Percentiles rank a stretch among this genome's conserved stretches.
Evolutionary conservation across 2,113 vertebrate species (phyloP).

Genomic region (Gadus chalcogrammus): DNA sequence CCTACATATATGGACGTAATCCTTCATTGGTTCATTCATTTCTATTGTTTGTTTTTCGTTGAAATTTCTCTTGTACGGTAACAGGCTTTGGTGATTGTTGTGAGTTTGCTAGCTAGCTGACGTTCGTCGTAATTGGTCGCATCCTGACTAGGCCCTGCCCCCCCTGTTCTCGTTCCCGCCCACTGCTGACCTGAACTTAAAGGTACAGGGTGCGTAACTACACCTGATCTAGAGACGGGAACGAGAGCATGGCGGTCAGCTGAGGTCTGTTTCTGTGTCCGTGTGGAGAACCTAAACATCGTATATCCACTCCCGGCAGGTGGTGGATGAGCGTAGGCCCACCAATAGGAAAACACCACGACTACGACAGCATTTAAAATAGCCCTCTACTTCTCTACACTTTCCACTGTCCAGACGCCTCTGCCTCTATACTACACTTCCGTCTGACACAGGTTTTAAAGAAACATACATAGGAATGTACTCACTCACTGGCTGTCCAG

Average conservation of each 20-base stretch:
- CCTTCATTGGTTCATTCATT: conserved; percentile 26
- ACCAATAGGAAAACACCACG: conserved; percentile 24
- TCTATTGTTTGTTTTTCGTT: conserved; percentile 37
- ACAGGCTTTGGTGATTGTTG: conserved; percentile 73
- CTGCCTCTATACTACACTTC: conserved; percentile 1
- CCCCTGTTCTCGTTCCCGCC: no score
- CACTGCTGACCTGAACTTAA: no score
- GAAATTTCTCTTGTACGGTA: conserved; percentile 60
- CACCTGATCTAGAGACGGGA: conserved; percentile 20
- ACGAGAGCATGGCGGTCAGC: background rate
- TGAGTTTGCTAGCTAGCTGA: conserved; percentile 74
- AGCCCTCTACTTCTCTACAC: conserved; percentile 13
- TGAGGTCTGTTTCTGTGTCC: conserved; percentile 35
- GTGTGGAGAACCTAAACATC: conserved; percentile 48
- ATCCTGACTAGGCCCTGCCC: conserved; percentile 30
- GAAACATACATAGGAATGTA: conserved; percentile 45
- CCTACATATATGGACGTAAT: conserved; percentile 67
- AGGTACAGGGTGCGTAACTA: background rate
- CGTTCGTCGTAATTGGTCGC: conserved; percentile 51
- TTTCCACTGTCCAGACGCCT: background rate
- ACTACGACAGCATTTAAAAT: conserved; percentile 33
- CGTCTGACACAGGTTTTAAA: conserved; percentile 36
- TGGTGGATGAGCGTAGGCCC: conserved; percentile 11
- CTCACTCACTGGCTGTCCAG: conserved; percentile 44
- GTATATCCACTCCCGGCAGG: conserved; percentile 55